Percentiles rank a stretch among this genome's conserved stretches.
These are phyloP conservation scores for Cyprinodon diabolis DNA, from an alignment of 2,797 vertebrate species.

Conservation along the genomic window DNA sequence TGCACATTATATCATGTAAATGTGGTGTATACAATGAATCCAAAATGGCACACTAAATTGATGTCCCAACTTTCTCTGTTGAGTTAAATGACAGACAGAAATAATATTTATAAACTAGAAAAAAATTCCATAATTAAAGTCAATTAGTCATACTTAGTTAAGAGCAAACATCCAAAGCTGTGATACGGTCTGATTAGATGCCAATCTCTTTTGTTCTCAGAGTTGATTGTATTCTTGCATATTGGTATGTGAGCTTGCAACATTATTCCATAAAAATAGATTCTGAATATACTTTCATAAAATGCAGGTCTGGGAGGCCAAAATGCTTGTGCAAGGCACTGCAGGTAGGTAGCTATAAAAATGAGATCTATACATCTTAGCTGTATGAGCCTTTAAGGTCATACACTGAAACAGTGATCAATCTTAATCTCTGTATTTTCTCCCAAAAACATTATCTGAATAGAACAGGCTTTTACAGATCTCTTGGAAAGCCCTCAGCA, in stretches of 20 bases:
- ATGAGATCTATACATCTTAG: background rate
- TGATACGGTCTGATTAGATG: background rate
- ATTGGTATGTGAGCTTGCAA: background rate
- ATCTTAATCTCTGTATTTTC: slow-evolving; percentile 20
- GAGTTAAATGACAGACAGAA: too few species aligned
- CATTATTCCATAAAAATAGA: background rate
- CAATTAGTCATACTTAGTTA: background rate
- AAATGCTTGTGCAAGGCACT: background rate
- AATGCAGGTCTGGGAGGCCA: background rate
- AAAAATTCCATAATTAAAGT: too few species aligned
- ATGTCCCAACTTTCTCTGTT: too few species aligned
- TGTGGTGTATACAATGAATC: background rate
- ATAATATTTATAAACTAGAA: too few species aligned
- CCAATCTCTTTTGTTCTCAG: background rate
- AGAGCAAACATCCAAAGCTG: background rate
- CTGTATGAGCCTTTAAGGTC: background rate
- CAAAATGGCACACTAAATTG: too few species aligned
- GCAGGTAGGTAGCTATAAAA: too few species aligned
- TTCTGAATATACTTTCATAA: background rate
- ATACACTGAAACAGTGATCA: slow-evolving; percentile 9
- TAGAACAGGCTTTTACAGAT: slow-evolving; percentile 46
- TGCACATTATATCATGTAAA: background rate
- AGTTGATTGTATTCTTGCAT: background rate
- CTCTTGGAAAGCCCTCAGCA: slow-evolving; percentile 59
- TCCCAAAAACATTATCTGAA: slow-evolving; percentile 45